These are phyloP conservation scores for Eupeodes luniger DNA, from an alignment of 2,888 invertebrate species.

Conservation along the genomic window DNA sequence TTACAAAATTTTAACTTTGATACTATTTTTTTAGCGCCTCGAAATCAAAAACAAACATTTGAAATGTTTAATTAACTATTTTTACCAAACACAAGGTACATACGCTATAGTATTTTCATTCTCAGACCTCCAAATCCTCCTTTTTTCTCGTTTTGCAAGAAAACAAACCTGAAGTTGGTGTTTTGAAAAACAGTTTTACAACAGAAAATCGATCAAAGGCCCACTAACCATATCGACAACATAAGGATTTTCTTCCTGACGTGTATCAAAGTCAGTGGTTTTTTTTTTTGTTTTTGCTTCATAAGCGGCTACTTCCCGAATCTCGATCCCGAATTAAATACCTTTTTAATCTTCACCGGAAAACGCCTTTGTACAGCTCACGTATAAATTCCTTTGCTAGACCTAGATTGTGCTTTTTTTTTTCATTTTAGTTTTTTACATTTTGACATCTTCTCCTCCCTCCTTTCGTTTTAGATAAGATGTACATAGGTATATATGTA, in stretches of 20 bases:
- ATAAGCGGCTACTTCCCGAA: neutral
- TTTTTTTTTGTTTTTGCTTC: neutral
- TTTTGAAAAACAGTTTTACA: neutral
- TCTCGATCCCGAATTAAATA: neutral
- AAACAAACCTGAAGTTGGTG: neutral
- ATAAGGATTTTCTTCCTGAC: neutral
- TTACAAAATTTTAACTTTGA: too few species aligned
- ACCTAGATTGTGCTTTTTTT: too few species aligned
- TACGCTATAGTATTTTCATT: too few species aligned
- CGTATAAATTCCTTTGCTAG: constrained; percentile 27
- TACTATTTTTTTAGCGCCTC: too few species aligned
- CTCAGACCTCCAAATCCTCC: too few species aligned
- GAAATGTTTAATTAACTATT: too few species aligned
- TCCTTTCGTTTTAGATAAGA: neutral
- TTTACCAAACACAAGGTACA: too few species aligned
- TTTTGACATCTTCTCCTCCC: constrained; percentile 22
- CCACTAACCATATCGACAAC: neutral
- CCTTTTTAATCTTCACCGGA: constrained; percentile 25
- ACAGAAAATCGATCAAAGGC: neutral
- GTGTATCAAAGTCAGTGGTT: neutral
- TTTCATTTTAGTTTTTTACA: neutral
- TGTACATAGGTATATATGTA: neutral
- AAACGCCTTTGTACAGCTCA: constrained; percentile 28
- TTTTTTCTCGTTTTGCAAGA: too few species aligned
- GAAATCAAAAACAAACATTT: too few species aligned